phyloP scores from a whole-genome alignment of 2,113 vertebrate genomes.

The Etia nguti region DNA sequence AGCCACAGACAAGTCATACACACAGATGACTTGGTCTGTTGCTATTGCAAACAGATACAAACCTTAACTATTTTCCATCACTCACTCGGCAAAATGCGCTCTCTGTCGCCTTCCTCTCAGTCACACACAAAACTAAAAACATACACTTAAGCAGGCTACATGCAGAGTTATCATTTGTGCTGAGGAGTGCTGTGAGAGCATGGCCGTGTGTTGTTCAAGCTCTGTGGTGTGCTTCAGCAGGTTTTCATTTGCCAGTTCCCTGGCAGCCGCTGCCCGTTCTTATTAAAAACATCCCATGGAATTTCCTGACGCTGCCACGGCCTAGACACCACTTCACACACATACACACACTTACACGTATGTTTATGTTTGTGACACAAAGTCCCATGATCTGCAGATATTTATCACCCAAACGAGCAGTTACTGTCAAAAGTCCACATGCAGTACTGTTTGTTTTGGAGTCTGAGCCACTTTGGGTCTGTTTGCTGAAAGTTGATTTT shows the following conservation, averaged over 20 bases:
- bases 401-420: constrained; percentile 24
- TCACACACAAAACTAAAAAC: neutral
- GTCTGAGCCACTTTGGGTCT: constrained; percentile 8
- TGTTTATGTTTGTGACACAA: neutral
- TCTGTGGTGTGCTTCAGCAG: constrained; percentile 56
- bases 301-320: constrained; percentile 69
- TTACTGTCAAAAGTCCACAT: constrained; percentile 42
- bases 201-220: neutral
- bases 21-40: neutral
- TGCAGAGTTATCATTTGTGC: constrained; percentile 4
- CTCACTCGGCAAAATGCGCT: neutral
- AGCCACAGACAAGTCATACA: neutral
- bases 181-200: neutral
- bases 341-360: neutral
- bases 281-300: constrained; percentile 78
- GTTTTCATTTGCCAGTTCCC: constrained; percentile 68
- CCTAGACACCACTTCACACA: constrained; percentile 34
- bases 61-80: neutral
- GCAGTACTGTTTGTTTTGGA: constrained; percentile 44
- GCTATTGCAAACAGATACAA: constrained; percentile 24
- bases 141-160: neutral
- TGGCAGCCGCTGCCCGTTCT: constrained; percentile 48
- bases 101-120: neutral
- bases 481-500: constrained; percentile 12
- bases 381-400: constrained; percentile 33